Percentiles rank a stretch among this genome's conserved stretches.
These are phyloP conservation scores for Zygogramma bicolorata DNA, from an alignment of 2,888 invertebrate species.

Conservation along the genomic window DNA sequence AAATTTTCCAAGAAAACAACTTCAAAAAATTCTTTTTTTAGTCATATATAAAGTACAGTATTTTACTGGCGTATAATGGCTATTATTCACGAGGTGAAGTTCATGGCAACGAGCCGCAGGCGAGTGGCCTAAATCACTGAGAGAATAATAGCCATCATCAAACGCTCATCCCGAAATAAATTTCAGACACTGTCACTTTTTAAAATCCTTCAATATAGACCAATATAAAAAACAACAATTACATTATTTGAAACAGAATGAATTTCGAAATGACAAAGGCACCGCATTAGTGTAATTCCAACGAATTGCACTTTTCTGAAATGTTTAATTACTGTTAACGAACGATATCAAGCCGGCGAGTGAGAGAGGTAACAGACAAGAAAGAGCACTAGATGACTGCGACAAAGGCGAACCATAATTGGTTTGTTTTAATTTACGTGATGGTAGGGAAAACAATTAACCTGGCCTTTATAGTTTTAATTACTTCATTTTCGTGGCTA, in stretches of 20 bases:
- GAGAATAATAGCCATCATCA: too few species aligned
- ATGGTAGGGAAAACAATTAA: constrained; percentile 74
- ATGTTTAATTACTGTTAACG: constrained; percentile 31
- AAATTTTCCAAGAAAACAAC: too few species aligned
- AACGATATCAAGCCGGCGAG: constrained; percentile 23
- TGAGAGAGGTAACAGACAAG: constrained; percentile 37
- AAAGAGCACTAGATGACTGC: constrained; percentile 51
- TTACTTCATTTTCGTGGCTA: constrained; percentile 80
- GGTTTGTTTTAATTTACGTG: constrained; percentile 68
- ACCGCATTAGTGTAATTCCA: neutral
- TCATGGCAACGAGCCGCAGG: too few species aligned
- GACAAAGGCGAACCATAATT: constrained; percentile 66
- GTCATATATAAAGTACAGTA: too few species aligned
- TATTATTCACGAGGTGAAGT: too few species aligned
- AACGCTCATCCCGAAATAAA: too few species aligned
- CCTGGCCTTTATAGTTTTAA: constrained; percentile 82
- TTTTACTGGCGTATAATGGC: too few species aligned
- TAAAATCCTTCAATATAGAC: too few species aligned
- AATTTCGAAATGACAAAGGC: neutral
- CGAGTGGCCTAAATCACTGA: too few species aligned
- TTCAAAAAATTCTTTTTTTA: too few species aligned
- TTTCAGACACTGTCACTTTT: too few species aligned
- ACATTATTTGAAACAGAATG: neutral
- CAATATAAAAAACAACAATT: too few species aligned
- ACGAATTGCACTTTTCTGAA: constrained; percentile 25